Percentiles rank a stretch among this genome's conserved stretches.
Evolutionary conservation across 2,797 vertebrate genomes (phyloP).

Genomic region (Columba guinea): DNA sequence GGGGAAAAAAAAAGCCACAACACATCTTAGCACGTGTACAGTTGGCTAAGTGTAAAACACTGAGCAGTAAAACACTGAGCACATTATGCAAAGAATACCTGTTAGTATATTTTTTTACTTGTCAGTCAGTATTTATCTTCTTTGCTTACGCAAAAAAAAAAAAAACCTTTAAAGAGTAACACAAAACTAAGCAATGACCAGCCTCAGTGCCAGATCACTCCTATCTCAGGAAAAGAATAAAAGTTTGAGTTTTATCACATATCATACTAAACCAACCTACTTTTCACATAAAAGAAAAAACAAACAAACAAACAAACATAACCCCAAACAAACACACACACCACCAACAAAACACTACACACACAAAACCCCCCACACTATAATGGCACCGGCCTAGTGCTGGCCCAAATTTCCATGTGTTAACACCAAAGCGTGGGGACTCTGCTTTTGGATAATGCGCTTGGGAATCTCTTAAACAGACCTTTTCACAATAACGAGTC

Average conservation of each 20-base stretch:
- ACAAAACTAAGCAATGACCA: neutral
- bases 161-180: neutral
- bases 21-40: neutral
- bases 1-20: neutral
- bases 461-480: neutral
- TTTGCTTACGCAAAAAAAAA: neutral
- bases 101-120: neutral
- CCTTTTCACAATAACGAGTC: neutral
- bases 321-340: too few relatives aligned
- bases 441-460: neutral
- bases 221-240: neutral
- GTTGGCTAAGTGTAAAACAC: neutral
- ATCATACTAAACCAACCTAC: neutral
- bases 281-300: neutral
- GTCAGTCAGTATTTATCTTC: neutral
- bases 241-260: neutral
- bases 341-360: too few relatives aligned
- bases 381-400: neutral
- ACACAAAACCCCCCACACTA: too few relatives aligned
- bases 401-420: fast-evolving
- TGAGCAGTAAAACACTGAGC: neutral
- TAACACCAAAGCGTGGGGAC: neutral
- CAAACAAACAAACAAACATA: too few relatives aligned
- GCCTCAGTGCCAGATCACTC: neutral
- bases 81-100: neutral